Evolutionary conservation across 2,113 vertebrate species (phyloP).

Genomic region (Pimephales promelas): DNA sequence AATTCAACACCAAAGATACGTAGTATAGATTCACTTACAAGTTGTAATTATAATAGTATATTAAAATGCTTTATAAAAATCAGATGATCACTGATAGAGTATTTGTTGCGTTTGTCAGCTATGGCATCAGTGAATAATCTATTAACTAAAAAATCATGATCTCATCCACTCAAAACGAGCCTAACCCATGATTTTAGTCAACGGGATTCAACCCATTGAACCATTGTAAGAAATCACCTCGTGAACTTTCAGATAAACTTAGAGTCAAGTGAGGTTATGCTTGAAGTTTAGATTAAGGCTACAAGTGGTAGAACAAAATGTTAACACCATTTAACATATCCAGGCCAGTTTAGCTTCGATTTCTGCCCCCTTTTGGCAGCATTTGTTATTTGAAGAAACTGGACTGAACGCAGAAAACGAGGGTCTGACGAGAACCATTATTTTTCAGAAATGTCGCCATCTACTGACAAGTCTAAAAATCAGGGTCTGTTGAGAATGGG

Average conservation of each 20-base stretch:
- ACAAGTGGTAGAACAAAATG: not conserved
- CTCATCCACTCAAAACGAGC: slow-evolving; percentile 9
- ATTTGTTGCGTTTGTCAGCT: slow-evolving; percentile 40
- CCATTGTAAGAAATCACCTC: not conserved
- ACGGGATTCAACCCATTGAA: too few species aligned
- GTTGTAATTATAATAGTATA: slow-evolving; percentile 49
- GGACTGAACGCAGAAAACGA: not conserved
- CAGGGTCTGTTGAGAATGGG: not conserved
- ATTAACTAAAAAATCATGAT: slow-evolving; percentile 20
- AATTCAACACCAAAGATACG: slow-evolving; percentile 37
- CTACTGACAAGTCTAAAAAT: not conserved
- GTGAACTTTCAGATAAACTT: not conserved
- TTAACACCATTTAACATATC: not conserved
- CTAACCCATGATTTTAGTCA: not conserved
- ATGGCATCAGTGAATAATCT: slow-evolving; percentile 30
- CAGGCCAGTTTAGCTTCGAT: not conserved
- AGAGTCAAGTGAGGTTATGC: not conserved
- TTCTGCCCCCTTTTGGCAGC: not conserved
- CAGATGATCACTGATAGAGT: slow-evolving; percentile 50
- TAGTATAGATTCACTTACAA: slow-evolving; percentile 24
- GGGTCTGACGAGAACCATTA: not conserved
- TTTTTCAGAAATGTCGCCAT: not conserved
- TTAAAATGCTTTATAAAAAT: slow-evolving; percentile 57
- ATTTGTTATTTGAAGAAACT: slow-evolving; percentile 17
- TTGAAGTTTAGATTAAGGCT: slow-evolving; percentile 28